Conservation (phyloP, 2,113 vertebrate genomes). For the Phalacrocorax brasilianus region DNA sequence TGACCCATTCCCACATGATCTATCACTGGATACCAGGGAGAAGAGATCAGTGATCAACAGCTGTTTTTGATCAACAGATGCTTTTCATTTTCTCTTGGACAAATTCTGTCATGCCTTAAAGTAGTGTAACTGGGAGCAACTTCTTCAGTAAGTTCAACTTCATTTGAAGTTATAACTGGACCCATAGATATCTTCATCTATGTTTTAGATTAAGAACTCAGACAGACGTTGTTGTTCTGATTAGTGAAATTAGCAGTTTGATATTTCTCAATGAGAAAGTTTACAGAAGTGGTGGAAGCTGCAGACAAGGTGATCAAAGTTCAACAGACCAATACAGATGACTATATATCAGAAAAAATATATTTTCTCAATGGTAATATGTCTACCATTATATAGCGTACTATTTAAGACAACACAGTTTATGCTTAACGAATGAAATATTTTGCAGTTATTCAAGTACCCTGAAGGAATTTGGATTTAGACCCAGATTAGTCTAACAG, state of each 20-base stretch:
- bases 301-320: neutral
- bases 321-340: neutral
- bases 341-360: neutral
- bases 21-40: neutral
- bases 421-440: neutral
- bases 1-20: accelerated
- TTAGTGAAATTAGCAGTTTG: neutral
- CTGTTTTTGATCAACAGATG: neutral
- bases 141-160: neutral
- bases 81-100: neutral
- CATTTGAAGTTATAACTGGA: neutral
- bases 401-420: neutral
- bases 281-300: neutral
- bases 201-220: neutral
- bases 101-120: neutral
- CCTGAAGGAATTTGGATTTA: neutral
- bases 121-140: neutral
- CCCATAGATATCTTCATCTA: neutral
- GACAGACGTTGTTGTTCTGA: neutral
- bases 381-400: neutral
- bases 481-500: neutral
- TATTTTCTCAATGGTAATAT: neutral
- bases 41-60: neutral
- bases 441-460: neutral
- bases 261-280: neutral